These are phyloP conservation scores for Raja brachyura DNA, from an alignment of 2,113 vertebrate species.

Conservation along the genomic window DNA sequence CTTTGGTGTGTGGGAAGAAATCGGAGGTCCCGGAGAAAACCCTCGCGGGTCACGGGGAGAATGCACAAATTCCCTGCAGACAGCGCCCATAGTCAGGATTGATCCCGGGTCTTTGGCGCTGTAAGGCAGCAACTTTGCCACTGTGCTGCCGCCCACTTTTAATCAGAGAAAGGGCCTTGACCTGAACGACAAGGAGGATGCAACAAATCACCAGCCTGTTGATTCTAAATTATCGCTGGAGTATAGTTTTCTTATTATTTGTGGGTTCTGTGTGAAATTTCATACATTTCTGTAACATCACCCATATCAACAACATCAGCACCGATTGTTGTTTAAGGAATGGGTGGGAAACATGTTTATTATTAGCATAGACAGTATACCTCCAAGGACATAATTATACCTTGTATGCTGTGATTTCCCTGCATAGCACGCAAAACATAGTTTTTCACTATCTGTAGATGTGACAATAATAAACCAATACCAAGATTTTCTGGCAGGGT, in stretches of 20 bases:
- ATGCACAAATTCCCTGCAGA: no score
- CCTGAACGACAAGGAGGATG: neutral
- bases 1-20: no score
- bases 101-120: no score
- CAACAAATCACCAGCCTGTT: neutral
- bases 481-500: neutral
- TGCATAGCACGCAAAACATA: no score
- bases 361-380: neutral
- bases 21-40: no score
- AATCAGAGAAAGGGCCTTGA: neutral
- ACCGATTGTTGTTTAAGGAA: neutral
- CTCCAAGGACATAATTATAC: no score
- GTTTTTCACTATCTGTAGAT: no score
- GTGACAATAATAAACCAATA: neutral
- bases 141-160: neutral
- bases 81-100: no score
- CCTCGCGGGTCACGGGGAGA: no score
- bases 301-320: neutral
- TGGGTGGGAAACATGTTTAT: neutral
- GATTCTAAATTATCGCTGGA: neutral
- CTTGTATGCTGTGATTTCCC: no score
- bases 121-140: no score
- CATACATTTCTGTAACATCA: neutral
- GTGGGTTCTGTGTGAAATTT: neutral
- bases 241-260: neutral